phyloP scores from a whole-genome alignment of 2,888 invertebrate genomes.

The Volucella bombylans region DNA sequence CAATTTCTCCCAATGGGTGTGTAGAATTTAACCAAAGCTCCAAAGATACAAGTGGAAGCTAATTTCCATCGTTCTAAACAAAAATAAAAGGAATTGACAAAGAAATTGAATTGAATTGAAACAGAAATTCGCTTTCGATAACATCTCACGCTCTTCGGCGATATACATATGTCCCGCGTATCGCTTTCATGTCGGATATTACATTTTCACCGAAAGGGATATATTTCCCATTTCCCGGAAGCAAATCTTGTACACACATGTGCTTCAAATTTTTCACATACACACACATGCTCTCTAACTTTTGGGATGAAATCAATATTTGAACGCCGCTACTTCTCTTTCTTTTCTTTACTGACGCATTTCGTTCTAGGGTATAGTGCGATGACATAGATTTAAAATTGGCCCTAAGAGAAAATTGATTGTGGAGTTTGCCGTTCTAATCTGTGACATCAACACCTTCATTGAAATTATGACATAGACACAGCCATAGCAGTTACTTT shows the following conservation, averaged over 20 bases:
- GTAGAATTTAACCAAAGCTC: background rate
- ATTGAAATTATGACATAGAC: no score
- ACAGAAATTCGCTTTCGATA: slow-evolving; percentile 39
- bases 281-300: slow-evolving; percentile 9
- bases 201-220: slow-evolving; percentile 30
- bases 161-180: background rate
- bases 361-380: no score
- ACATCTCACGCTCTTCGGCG: background rate
- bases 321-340: slow-evolving; percentile 12
- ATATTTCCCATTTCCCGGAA: slow-evolving; percentile 40
- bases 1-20: slow-evolving; percentile 11
- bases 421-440: no score
- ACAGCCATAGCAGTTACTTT: no score
- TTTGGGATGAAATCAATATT: slow-evolving; percentile 28
- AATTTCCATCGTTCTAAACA: slow-evolving; percentile 23
- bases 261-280: no score
- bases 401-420: no score
- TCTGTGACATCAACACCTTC: no score
- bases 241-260: slow-evolving; percentile 37
- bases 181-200: slow-evolving; percentile 30
- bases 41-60: slow-evolving; percentile 5
- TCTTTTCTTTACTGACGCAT: no score
- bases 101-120: slow-evolving; percentile 4
- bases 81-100: background rate
- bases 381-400: no score